phyloP scores from a whole-genome alignment of 2,797 vertebrate species.

The Dermochelys coriacea region DNA sequence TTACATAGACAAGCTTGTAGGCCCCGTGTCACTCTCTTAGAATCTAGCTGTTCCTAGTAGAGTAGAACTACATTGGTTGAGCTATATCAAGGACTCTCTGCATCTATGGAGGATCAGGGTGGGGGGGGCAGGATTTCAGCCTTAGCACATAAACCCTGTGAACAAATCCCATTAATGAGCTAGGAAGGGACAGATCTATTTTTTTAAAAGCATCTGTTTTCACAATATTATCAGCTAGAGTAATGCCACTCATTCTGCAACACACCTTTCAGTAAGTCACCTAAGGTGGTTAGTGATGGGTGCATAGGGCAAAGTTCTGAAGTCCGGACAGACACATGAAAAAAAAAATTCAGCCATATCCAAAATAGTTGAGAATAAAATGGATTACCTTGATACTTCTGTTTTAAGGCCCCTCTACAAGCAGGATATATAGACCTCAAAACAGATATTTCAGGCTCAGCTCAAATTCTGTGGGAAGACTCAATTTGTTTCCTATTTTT shows the following conservation, averaged over 20 bases:
- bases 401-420: neutral
- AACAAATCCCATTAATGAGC: neutral
- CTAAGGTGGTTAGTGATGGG: neutral
- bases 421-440: constrained; percentile 8
- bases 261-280: neutral
- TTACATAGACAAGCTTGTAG: neutral
- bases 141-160: too few relatives aligned
- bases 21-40: neutral
- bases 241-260: neutral
- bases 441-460: neutral
- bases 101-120: neutral
- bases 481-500: neutral
- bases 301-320: neutral
- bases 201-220: neutral
- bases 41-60: neutral
- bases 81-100: neutral
- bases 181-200: neutral
- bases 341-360: neutral
- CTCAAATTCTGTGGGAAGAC: neutral
- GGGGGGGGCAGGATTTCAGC: neutral
- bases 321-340: neutral
- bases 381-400: constrained; percentile 38
- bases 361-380: constrained; percentile 45
- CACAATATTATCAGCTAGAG: neutral
- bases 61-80: neutral